Evolutionary conservation across 2,113 vertebrate species (phyloP).

Genomic region (Chaetura pelagica): DNA sequence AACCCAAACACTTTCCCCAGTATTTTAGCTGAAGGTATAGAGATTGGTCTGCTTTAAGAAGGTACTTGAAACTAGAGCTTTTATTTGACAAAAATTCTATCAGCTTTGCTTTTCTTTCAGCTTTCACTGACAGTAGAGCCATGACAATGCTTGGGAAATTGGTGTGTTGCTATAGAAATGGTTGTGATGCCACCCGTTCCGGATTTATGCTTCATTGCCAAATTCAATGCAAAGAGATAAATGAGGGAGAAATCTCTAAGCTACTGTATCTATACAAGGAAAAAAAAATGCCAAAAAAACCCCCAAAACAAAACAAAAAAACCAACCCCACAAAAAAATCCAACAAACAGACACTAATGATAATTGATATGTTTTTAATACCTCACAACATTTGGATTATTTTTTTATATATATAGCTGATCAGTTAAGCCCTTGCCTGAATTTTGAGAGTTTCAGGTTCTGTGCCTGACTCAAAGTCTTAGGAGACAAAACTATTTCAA

Average conservation of each 20-base stretch:
- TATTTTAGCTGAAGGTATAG: not conserved
- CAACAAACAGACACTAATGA: no score
- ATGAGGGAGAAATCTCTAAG: not conserved
- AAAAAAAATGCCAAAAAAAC: not conserved
- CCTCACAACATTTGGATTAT: not conserved
- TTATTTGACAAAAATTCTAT: not conserved
- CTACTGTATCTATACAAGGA: not conserved
- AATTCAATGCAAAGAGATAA: not conserved
- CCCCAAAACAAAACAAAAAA: no score
- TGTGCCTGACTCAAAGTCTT: not conserved
- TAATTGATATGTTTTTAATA: not conserved
- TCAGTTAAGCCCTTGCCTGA: not conserved
- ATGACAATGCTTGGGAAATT: not conserved
- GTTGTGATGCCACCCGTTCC: not conserved
- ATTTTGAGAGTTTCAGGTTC: not conserved
- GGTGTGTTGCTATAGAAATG: conserved; percentile 45
- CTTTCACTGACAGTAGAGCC: not conserved
- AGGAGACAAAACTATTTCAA: fast-evolving
- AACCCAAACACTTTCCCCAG: not conserved
- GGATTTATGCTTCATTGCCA: not conserved
- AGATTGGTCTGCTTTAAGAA: not conserved
- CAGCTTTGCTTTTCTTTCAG: not conserved
- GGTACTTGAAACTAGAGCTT: not conserved
- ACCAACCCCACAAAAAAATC: no score
- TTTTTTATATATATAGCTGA: not conserved